Percentiles rank a stretch among this genome's conserved stretches.
Evolutionary conservation across 1,140 invertebrate species (phyloP).

Genomic region (Drosophila orena): DNA sequence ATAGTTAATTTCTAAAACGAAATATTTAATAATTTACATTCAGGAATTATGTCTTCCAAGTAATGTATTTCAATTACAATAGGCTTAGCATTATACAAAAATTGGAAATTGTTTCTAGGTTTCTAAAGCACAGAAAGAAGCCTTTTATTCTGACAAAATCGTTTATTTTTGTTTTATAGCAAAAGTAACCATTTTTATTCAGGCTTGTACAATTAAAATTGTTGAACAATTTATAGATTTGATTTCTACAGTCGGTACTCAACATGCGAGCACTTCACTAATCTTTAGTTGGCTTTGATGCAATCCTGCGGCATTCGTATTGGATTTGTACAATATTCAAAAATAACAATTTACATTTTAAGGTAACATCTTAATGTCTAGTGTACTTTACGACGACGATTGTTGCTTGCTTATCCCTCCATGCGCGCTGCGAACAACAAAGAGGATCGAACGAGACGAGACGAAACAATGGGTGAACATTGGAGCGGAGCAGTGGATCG

Average conservation of each 20-base stretch:
- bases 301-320: constrained; percentile 30
- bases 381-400: constrained; percentile 7
- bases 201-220: constrained; percentile 69
- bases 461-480: constrained; percentile 20
- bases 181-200: constrained; percentile 56
- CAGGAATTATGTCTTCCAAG: neutral
- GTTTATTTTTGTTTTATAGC: constrained; percentile 37
- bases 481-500: constrained; percentile 19
- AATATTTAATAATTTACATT: constrained; percentile 1
- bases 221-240: constrained; percentile 63
- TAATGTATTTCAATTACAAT: neutral
- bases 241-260: constrained; percentile 51
- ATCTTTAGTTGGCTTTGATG: neutral
- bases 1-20: constrained; percentile 1
- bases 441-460: constrained; percentile 16
- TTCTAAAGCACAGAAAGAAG: neutral
- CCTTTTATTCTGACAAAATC: constrained; percentile 17
- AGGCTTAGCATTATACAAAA: constrained; percentile 2
- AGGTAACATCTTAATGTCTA: constrained; percentile 57
- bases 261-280: neutral
- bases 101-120: neutral
- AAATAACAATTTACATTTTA: constrained; percentile 53
- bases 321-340: constrained; percentile 50
- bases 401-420: neutral
- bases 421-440: constrained; percentile 12